These are phyloP conservation scores for Blastomussa wellsi DNA, from an alignment of 92 coral and sea anemone genomes.

Conservation along the genomic window DNA sequence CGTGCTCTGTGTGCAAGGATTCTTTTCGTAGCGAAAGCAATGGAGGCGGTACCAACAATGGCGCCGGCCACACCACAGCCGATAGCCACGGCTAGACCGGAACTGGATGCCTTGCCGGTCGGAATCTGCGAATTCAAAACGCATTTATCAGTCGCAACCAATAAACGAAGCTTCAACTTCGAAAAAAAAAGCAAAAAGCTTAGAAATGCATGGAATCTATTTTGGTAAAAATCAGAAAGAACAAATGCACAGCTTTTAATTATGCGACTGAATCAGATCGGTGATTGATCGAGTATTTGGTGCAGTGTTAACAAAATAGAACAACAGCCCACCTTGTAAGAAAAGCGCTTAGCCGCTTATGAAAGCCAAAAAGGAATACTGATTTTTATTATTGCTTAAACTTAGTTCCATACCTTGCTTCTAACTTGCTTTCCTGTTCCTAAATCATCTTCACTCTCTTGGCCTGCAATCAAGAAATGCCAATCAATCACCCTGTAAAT, in stretches of 20 bases:
- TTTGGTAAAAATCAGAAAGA: not conserved
- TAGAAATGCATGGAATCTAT: no score
- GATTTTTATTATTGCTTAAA: not conserved
- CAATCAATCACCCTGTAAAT: not conserved
- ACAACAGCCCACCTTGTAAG: not conserved
- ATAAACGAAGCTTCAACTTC: not conserved
- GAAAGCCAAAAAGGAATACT: not conserved
- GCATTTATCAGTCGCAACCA: not conserved
- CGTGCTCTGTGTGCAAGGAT: conserved; percentile 93
- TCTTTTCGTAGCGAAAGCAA: conserved; percentile 95
- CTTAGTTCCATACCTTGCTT: conserved; percentile 68
- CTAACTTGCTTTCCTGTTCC: conserved; percentile 97
- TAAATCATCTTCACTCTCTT: conserved; percentile 92
- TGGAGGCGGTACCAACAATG: conserved; percentile 96
- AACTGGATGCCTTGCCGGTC: conserved; percentile 82
- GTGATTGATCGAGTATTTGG: not conserved
- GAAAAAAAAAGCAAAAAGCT: no score
- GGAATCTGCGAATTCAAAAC: conserved; percentile 56
- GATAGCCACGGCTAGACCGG: conserved; percentile 97
- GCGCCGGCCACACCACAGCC: conserved; percentile 99
- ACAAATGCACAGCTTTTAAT: no score
- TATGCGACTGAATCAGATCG: no score
- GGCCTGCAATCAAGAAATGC: conserved; percentile 57
- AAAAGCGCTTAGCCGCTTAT: not conserved
- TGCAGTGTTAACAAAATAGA: not conserved